Base-by-base conservation (phyloP, 2,888 invertebrate genomes). In the Epinotia nisella region DNA sequence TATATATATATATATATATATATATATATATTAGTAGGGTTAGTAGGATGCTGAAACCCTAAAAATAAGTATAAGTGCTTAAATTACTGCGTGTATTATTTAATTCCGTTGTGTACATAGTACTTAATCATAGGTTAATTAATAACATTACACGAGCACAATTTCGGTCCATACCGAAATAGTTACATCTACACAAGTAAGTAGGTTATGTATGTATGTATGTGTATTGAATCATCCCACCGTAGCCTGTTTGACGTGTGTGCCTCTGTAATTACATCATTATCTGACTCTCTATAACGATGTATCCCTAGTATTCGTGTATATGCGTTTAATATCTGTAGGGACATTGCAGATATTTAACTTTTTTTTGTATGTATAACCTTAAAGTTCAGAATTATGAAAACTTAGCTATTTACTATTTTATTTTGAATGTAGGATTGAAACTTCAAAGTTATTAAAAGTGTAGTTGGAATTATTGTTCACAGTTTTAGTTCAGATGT, bases 261-360 rank as follows among this genome's bases (percentile, higher is more conserved):
- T 71, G 75, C 53, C 39, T 67, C 53, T 67, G 71, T 76, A 76
- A 75, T 75, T 75, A 76, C 58, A 75, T 72, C 29, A 76, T 76
- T 76, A 76, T 71, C 62, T 69, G 68, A 58, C 73, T 70, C 73
- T 75, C 67, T 76, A 75, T 72, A 72, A 51, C 56, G 68, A 62
- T 73, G 73, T 68, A 68, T 62, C 56, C 72, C 68, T 58, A 58
- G 68, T 73, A 58, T 17, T 56, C 56, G 59, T 29, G 59, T 29
- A 29, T 62, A 62, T 62, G 49, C n/a, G 35, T 51, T 41, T 58
- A 59, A 64, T 55, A 61, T 56, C n/a, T 59, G 55, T 72, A 39
- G 39, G 19, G 53, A 19, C 10, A 19, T 7, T 56, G 15, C 35
- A 55, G 9, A 58, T 29, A 29, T 5, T 35, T 7, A 35, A 35